A percentile compares a stretch with the other conserved stretches of the same genome.
phyloP scores from a whole-genome alignment of 2,888 invertebrate genomes.

The Polia nebulosa region DNA sequence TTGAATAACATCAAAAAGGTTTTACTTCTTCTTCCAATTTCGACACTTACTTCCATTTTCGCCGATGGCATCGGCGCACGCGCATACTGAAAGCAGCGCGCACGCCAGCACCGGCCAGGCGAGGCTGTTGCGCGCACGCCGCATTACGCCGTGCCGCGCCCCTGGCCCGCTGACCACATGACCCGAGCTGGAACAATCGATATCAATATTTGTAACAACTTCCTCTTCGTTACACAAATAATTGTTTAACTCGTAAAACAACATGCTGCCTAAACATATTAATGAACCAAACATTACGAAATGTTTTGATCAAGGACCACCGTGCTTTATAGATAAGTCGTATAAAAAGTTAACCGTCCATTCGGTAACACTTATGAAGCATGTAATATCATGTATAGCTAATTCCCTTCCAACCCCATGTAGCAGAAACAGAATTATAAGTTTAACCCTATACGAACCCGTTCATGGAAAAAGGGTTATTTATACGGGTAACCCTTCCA shows the following conservation, averaged over 20 bases:
- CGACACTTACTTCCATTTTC: slow-evolving; percentile 79
- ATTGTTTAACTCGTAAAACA: slow-evolving; percentile 23
- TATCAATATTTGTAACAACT: slow-evolving; percentile 41
- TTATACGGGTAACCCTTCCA: not conserved
- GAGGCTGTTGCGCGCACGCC: slow-evolving; percentile 78
- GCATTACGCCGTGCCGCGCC: slow-evolving; percentile 83
- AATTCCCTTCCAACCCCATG: not conserved
- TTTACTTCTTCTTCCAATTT: not conserved
- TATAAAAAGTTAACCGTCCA: not conserved
- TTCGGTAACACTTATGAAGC: not conserved
- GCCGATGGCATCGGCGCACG: slow-evolving; percentile 74
- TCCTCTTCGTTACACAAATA: slow-evolving; percentile 25
- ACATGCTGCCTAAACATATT: slow-evolving; percentile 7
- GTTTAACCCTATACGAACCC: slow-evolving; percentile 1
- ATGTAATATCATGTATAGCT: not conserved
- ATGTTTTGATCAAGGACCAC: slow-evolving; percentile 10
- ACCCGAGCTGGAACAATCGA: slow-evolving; percentile 82
- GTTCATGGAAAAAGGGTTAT: not conserved
- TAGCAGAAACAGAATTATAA: not conserved
- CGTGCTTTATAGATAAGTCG: not conserved
- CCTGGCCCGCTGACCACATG: slow-evolving; percentile 79
- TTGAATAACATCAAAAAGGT: not conserved
- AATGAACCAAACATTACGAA: slow-evolving; percentile 11
- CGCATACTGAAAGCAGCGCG: slow-evolving; percentile 82
- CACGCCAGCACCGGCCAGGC: slow-evolving; percentile 81